Evolutionary conservation across 2,888 invertebrate species (phyloP).

Genomic region (Coronaproctus castanopsis): DNA sequence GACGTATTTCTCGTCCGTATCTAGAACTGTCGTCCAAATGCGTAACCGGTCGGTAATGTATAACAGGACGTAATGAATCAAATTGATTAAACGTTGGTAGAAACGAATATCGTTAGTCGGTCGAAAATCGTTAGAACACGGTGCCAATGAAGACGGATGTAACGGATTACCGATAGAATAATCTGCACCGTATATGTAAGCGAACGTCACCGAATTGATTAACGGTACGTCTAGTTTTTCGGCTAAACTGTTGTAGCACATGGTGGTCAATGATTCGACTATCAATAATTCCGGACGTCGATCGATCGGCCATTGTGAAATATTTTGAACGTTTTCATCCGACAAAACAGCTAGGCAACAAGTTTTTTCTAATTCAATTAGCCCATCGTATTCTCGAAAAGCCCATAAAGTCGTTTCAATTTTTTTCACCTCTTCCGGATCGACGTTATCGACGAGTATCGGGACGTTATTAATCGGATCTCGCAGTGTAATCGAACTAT

Average conservation of each 20-base stretch:
- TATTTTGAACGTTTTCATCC: too few relatives aligned
- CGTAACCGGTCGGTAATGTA: not conserved
- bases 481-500: too few relatives aligned
- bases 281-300: not conserved
- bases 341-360: too few relatives aligned
- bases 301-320: too few relatives aligned
- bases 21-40: too few relatives aligned
- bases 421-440: not conserved
- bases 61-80: not conserved
- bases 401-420: too few relatives aligned
- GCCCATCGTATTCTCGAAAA: too few relatives aligned
- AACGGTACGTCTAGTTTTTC: constrained; percentile 1
- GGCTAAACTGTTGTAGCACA: not conserved
- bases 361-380: too few relatives aligned
- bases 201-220: not conserved
- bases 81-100: not conserved
- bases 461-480: too few relatives aligned
- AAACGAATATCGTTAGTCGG: not conserved
- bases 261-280: not conserved
- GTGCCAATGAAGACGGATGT: not conserved
- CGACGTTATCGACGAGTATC: not conserved
- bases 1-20: too few relatives aligned
- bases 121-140: not conserved
- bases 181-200: not conserved
- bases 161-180: not conserved